Conservation (phyloP, 2,888 invertebrate genomes). For the Entomobrya multifasciata region DNA sequence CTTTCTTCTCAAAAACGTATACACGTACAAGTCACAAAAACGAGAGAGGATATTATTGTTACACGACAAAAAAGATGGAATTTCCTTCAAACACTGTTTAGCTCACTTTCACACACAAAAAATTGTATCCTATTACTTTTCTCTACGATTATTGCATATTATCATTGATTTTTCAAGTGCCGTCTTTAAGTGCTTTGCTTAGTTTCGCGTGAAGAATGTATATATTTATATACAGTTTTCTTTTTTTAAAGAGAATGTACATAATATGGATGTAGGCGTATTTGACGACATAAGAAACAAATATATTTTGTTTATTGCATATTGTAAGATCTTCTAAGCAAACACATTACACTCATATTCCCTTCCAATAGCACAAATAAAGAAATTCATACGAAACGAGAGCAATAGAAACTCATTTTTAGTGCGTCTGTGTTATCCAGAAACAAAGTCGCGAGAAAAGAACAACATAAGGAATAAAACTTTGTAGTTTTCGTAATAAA, state of each 20-base stretch:
- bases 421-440: constrained; percentile 4
- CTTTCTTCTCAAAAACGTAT: constrained; percentile 40
- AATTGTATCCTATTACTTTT: neutral
- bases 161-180: constrained; percentile 52
- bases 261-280: too few relatives aligned
- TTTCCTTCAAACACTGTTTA: constrained; percentile 12
- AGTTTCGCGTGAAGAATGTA: too few relatives aligned
- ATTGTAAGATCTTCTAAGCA: too few relatives aligned
- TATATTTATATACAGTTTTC: too few relatives aligned
- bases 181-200: too few relatives aligned
- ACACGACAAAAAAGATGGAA: constrained; percentile 23
- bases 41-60: neutral
- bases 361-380: too few relatives aligned
- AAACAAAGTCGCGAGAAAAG: neutral
- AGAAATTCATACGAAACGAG: constrained; percentile 29
- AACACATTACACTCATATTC: too few relatives aligned
- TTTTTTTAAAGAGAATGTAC: too few relatives aligned
- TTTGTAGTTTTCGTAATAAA: constrained; percentile 29
- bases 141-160: constrained; percentile 39
- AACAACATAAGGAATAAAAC: constrained; percentile 20
- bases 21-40: neutral
- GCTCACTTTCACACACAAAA: neutral
- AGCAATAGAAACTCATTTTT: constrained; percentile 20
- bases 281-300: too few relatives aligned
- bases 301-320: too few relatives aligned